Evolutionary conservation across 2,797 vertebrate genomes (phyloP).

Genomic region (Loriculus beryllinus): DNA sequence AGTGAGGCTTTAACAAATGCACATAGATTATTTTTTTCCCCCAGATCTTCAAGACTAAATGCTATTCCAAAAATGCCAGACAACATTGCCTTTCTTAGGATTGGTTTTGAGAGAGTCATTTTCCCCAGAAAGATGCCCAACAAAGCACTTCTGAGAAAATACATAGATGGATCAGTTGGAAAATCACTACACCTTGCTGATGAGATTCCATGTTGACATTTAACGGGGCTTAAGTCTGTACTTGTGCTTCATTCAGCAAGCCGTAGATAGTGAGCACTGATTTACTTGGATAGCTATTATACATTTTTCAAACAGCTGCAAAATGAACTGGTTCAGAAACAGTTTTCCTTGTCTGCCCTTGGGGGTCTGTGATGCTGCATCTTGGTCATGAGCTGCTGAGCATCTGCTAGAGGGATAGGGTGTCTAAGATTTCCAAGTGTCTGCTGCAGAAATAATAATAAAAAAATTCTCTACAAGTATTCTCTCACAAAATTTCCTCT

Average conservation of each 20-base stretch:
- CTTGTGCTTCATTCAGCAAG: background rate
- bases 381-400: background rate
- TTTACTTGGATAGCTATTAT: background rate
- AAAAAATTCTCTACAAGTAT: background rate
- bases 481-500: background rate
- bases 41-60: background rate
- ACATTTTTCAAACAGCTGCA: background rate
- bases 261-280: background rate
- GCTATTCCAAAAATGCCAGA: background rate
- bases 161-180: background rate
- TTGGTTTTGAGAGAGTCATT: background rate
- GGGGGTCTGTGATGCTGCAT: background rate
- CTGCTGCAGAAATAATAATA: background rate
- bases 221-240: background rate
- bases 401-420: background rate
- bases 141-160: background rate
- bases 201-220: background rate
- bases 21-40: background rate
- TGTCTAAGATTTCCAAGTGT: background rate
- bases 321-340: background rate
- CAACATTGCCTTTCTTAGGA: background rate
- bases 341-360: background rate
- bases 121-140: background rate
- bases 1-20: background rate
- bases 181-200: background rate